Percentiles rank a stretch among this genome's conserved stretches.
Conservation (phyloP, 2,888 invertebrate species). For the Xestobium rufovillosum region DNA sequence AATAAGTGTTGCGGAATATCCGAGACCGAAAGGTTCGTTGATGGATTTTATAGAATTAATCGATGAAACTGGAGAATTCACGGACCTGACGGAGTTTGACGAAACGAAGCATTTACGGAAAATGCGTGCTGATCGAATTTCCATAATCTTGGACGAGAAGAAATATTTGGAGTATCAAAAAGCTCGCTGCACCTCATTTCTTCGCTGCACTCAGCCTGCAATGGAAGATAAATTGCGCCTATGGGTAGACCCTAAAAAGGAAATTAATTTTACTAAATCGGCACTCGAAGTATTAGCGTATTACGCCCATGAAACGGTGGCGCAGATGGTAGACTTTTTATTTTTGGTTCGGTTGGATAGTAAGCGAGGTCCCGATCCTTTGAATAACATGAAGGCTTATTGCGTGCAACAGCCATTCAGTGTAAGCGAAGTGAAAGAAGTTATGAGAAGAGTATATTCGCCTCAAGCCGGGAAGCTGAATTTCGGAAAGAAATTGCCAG, state of each 20-base stretch:
- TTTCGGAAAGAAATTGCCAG: constrained; percentile 44
- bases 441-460: constrained; percentile 63
- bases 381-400: constrained; percentile 58
- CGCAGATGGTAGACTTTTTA: constrained; percentile 78
- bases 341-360: constrained; percentile 73
- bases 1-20: constrained; percentile 44
- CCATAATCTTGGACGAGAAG: constrained; percentile 47
- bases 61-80: constrained; percentile 51
- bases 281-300: constrained; percentile 76
- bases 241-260: constrained; percentile 57
- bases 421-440: constrained; percentile 76
- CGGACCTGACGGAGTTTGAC: constrained; percentile 48
- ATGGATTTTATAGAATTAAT: constrained; percentile 48
- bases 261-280: constrained; percentile 52
- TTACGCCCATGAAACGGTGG: constrained; percentile 84
- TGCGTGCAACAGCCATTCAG: constrained; percentile 65
- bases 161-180: constrained; percentile 73
- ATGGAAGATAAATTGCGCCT: constrained; percentile 48
- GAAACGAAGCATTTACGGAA: constrained; percentile 51
- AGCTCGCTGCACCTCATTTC: constrained; percentile 70
- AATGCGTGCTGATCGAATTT: constrained; percentile 56
- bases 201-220: constrained; percentile 29
- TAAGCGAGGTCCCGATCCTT: constrained; percentile 61
- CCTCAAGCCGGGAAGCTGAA: constrained; percentile 49
- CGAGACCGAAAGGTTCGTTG: constrained; percentile 45